Evolutionary conservation across 2,888 invertebrate genomes (phyloP).

Genomic region (Hydroisotoma schaefferi): DNA sequence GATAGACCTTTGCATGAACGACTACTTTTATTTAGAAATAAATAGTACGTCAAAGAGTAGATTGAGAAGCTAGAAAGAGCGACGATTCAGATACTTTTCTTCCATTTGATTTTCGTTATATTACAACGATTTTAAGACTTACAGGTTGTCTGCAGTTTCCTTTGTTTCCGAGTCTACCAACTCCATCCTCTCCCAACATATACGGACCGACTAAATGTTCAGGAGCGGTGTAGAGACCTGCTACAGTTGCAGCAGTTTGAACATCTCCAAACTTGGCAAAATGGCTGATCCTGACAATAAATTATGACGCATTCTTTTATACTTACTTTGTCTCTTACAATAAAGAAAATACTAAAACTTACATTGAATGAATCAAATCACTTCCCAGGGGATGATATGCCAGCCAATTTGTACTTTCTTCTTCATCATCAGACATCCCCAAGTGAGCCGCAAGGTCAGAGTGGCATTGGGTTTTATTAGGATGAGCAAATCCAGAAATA

Average conservation of each 20-base stretch:
- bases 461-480: neutral
- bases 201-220: slow-evolving; percentile 14
- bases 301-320: neutral
- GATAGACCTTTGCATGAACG: too few relatives aligned
- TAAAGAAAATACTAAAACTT: slow-evolving; percentile 55
- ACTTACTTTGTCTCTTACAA: neutral
- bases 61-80: neutral
- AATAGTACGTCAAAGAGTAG: too few relatives aligned
- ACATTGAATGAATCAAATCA: slow-evolving; percentile 79
- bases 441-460: slow-evolving; percentile 20
- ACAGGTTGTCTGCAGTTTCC: slow-evolving; percentile 37
- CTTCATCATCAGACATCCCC: slow-evolving; percentile 53
- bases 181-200: neutral
- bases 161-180: slow-evolving; percentile 16
- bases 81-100: neutral
- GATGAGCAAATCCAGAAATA: slow-evolving; percentile 34
- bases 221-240: slow-evolving; percentile 35
- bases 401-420: slow-evolving; percentile 70
- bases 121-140: slow-evolving; percentile 8
- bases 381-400: slow-evolving; percentile 80
- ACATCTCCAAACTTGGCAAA: slow-evolving; percentile 64
- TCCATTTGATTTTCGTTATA: neutral
- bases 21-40: too few relatives aligned
- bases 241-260: slow-evolving; percentile 74
- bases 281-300: slow-evolving; percentile 65